A percentile compares a stretch with the other conserved stretches of the same genome.
Conservation (phyloP, 1,140 invertebrate species). For the Monochamus saltuarius region DNA sequence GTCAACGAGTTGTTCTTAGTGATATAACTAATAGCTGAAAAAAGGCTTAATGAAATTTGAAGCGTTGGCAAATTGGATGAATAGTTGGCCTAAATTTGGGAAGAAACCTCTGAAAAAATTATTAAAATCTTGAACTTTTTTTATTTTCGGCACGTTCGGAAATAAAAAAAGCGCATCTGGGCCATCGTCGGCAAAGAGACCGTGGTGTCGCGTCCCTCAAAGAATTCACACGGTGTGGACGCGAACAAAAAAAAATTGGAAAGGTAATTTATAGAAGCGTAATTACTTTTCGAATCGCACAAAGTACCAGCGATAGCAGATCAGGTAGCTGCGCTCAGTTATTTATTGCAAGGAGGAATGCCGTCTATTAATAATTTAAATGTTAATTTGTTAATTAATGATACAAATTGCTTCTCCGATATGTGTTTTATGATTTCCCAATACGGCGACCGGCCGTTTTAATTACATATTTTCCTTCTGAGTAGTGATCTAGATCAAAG, state of each 20-base stretch:
- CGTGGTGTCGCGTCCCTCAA: conserved; percentile 12
- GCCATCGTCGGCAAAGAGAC: not conserved
- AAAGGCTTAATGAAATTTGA: too few species aligned
- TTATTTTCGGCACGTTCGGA: too few species aligned
- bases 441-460: conserved; percentile 33
- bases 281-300: conserved; percentile 20
- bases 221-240: conserved; percentile 17
- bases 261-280: conserved; percentile 22
- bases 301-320: conserved; percentile 21
- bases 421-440: conserved; percentile 49
- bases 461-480: conserved; percentile 37
- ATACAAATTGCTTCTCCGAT: conserved; percentile 51
- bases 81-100: too few species aligned
- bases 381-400: conserved; percentile 53
- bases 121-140: too few species aligned
- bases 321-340: conserved; percentile 28
- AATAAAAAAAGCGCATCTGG: too few species aligned
- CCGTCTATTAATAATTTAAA: conserved; percentile 51
- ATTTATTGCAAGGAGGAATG: conserved; percentile 42
- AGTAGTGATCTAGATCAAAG: conserved; percentile 40
- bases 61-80: too few species aligned
- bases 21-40: too few species aligned
- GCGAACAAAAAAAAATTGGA: conserved; percentile 16
- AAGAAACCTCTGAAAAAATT: too few species aligned
- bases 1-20: too few species aligned